These are phyloP conservation scores for Toxotes jaculatrix DNA, from an alignment of 2,113 vertebrate species.

Conservation along the genomic window DNA sequence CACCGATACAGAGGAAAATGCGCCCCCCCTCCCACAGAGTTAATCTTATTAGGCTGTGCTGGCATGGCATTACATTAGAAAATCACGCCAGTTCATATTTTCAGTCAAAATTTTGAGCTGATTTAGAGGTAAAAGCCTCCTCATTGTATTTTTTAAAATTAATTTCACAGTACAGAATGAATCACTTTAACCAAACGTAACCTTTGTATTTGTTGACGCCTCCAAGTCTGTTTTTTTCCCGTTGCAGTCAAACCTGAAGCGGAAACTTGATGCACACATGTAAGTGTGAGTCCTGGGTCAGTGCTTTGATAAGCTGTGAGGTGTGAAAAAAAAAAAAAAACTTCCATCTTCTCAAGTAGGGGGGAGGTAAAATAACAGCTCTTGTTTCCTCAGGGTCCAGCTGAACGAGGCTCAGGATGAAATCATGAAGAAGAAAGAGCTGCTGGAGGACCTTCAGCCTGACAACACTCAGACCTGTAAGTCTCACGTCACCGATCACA, in stretches of 20 bases:
- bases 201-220: not conserved
- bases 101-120: slow-evolving; percentile 3
- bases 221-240: slow-evolving; percentile 24
- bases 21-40: not conserved
- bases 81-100: slow-evolving; percentile 1
- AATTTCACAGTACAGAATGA: not conserved
- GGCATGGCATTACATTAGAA: not conserved
- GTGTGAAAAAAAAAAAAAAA: not conserved
- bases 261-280: slow-evolving; percentile 96
- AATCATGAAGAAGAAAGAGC: slow-evolving; percentile 96
- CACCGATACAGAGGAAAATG: not conserved
- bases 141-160: not conserved
- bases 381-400: slow-evolving; percentile 87
- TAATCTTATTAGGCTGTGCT: slow-evolving; percentile 6
- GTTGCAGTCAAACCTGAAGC: slow-evolving; percentile 93
- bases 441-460: slow-evolving; percentile 95
- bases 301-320: not conserved
- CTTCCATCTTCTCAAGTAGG: slow-evolving; percentile 4
- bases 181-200: not conserved
- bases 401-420: slow-evolving; percentile 96
- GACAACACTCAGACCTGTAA: slow-evolving; percentile 88
- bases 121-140: not conserved
- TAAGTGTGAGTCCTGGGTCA: slow-evolving; percentile 83
- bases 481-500: not conserved
- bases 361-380: not conserved